phyloP scores from a whole-genome alignment of 2,113 vertebrate genomes.

The Mellivora capensis region DNA sequence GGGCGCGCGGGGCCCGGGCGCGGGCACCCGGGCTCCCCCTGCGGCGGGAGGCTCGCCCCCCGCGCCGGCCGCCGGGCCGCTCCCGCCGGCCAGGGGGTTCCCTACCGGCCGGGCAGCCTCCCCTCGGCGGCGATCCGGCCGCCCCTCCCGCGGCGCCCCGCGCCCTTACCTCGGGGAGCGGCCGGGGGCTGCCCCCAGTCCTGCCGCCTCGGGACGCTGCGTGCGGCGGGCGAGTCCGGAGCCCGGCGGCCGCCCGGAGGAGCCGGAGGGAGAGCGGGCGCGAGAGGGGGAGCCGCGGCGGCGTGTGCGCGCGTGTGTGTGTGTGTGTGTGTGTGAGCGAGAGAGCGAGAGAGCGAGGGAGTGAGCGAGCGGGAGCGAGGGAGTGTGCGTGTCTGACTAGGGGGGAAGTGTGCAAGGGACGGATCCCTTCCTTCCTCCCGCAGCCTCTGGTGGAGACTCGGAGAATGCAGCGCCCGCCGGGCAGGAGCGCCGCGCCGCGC shows the following conservation, averaged over 20 bases:
- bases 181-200: constrained; percentile 58
- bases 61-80: neutral
- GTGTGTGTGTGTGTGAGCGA: constrained; percentile 63
- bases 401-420: constrained; percentile 75
- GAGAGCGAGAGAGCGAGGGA: constrained; percentile 64
- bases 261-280: constrained; percentile 70
- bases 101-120: constrained; percentile 16
- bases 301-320: constrained; percentile 70
- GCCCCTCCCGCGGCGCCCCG: constrained; percentile 49
- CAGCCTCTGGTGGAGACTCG: constrained; percentile 85
- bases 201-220: constrained; percentile 64
- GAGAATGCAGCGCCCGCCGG: constrained; percentile 81
- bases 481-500: constrained; percentile 47
- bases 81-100: constrained; percentile 23
- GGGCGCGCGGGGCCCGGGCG: constrained; percentile 1
- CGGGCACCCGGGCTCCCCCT: constrained; percentile 13
- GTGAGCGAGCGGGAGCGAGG: constrained; percentile 71
- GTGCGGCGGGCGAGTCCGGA: constrained; percentile 64
- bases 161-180: constrained; percentile 74
- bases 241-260: constrained; percentile 73
- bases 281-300: constrained; percentile 69
- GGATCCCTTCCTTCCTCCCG: constrained; percentile 77
- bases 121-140: neutral
- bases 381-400: constrained; percentile 77
- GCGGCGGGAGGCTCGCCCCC: constrained; percentile 3